Base-by-base conservation (phyloP, 2,888 invertebrate genomes). In the Drosophila parthenogenetica region DNA sequence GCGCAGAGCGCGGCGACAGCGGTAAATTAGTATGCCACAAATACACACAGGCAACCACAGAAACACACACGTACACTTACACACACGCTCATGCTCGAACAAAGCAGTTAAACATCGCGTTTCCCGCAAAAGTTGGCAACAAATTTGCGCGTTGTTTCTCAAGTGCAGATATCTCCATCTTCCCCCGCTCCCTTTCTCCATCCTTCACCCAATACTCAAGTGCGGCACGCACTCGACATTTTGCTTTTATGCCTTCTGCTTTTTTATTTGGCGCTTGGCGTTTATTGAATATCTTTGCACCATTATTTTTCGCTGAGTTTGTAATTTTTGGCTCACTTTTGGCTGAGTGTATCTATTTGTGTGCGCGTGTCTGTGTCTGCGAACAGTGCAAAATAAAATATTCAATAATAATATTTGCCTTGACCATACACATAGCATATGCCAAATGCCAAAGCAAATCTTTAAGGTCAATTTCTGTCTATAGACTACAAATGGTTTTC, bases 161-260 rank as follows among this genome's bases (percentile, higher is more conserved):
- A 55, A 81, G 83, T 86, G 75, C 64, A 57, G 53, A 62, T 70
- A 63, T 45, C 59, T 16, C 22, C 29, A 42, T 39, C n/a, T 40
- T 40, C 37, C 35, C 17, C 16, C 10, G 16, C 42, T 22, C 17
- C 32, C 14, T 17, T n/a, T 7, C 0, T 22, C 19, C 19, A 32
- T 62, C 43, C 16, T 32, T 42, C 42, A 37, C 22, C 22, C 69
- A 69, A 63, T 69, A 65, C 66, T 87, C 72, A 84, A 83, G 69
- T 83, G 84, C 57, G 73, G 81, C 89, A 86, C 68, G 89, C 89
- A 89, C 89, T 87, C 79, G 74, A 89, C 77, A 67, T 70, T 49
- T 58, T 51, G 17, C 51, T 11, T 45, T 35, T 29, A 29, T 54
- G 67, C 57, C n/a, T 48, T 42, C 7, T 42, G 39, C 8, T 16